A percentile compares a stretch with the other conserved stretches of the same genome.
phyloP scores from a whole-genome alignment of 2,888 invertebrate species.

The Bellardia bayeri region DNA sequence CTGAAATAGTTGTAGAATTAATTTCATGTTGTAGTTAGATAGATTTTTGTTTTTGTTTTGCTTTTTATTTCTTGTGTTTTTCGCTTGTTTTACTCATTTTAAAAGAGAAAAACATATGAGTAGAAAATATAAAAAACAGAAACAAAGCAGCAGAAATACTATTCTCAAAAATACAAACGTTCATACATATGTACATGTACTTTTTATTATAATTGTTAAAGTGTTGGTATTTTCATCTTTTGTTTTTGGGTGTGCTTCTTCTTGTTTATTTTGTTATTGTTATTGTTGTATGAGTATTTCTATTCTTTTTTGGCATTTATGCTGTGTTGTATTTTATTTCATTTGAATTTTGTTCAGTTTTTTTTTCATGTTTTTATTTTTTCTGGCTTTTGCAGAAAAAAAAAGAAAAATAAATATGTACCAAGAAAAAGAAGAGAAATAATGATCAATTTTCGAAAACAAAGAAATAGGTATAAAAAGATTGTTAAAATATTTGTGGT shows the following conservation, averaged over 20 bases:
- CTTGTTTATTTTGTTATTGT: conserved; percentile 21
- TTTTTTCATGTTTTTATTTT: conserved; percentile 15
- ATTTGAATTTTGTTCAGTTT: conserved; percentile 19
- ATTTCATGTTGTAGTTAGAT: neutral
- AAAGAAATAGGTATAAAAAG: conserved; percentile 42
- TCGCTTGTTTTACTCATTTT: conserved; percentile 25
- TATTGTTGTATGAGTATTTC: conserved; percentile 32
- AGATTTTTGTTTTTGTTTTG: conserved; percentile 27
- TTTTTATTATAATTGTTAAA: conserved; percentile 32
- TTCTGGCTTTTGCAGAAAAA: conserved; percentile 59
- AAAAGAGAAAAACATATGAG: conserved; percentile 43
- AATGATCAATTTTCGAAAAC: conserved; percentile 61
- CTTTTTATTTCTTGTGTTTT: conserved; percentile 24
- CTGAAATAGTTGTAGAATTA: conserved; percentile 29
- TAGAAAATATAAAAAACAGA: conserved; percentile 13
- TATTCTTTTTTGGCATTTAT: conserved; percentile 3
- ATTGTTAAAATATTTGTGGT: conserved; percentile 59
- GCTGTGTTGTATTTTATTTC: neutral
- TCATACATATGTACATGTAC: neutral
- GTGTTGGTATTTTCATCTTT: conserved; percentile 66
- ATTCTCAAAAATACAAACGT: neutral
- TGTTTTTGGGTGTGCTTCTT: conserved; percentile 69
- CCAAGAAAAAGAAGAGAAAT: conserved; percentile 21
- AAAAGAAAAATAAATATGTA: conserved; percentile 16
- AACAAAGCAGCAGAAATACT: neutral